Evolutionary conservation across 2,888 invertebrate species (phyloP).

Genomic region (Pristionchus fissidentatus): DNA sequence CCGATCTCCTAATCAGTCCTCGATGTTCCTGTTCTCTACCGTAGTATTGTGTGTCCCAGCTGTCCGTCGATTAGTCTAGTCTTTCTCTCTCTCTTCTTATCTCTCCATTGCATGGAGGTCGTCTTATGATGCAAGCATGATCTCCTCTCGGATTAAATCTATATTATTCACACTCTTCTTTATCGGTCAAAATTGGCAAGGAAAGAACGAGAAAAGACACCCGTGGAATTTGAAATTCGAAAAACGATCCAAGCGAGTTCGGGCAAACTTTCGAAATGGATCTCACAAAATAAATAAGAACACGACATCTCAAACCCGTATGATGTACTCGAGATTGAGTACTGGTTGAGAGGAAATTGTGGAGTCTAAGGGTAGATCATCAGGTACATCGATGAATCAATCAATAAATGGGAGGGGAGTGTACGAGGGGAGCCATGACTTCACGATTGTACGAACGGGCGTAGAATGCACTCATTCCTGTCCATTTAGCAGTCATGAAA

Average conservation of each 20-base stretch:
- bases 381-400: too few relatives aligned
- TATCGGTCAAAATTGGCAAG: conserved; percentile 39
- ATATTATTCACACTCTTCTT: not conserved
- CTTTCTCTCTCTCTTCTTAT: conserved; percentile 17
- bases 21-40: not conserved
- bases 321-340: not conserved
- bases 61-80: conserved; percentile 3
- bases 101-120: conserved; percentile 13
- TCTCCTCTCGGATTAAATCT: not conserved
- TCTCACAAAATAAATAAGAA: not conserved
- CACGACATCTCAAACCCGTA: not conserved
- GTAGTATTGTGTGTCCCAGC: not conserved
- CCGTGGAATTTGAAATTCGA: not conserved
- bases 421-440: conserved; percentile 48
- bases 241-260: not conserved
- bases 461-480: conserved; percentile 48
- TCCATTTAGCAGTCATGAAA: conserved; percentile 71
- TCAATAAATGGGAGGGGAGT: conserved; percentile 40
- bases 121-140: conserved; percentile 47
- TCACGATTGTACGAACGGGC: not conserved
- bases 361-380: too few relatives aligned
- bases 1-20: not conserved
- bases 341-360: too few relatives aligned
- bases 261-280: not conserved
- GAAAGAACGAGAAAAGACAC: not conserved